phyloP scores from a whole-genome alignment of 2,113 vertebrate species.

The Cololabis saira region DNA sequence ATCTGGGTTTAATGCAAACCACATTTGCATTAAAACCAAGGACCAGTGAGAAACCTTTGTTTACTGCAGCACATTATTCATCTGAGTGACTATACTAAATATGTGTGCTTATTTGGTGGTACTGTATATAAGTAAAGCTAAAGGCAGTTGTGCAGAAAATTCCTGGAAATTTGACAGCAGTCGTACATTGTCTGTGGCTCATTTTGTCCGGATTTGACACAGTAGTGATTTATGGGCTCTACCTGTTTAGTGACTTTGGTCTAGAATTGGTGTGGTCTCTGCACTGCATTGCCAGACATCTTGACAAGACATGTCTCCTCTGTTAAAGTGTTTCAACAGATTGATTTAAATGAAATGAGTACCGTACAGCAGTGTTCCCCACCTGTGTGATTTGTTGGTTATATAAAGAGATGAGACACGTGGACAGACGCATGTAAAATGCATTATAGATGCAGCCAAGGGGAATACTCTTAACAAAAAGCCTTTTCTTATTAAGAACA shows the following conservation, averaged over 20 bases:
- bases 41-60: conserved; percentile 17
- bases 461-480: conserved; percentile 31
- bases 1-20: conserved; percentile 72
- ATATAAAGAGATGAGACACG: conserved; percentile 20
- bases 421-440: conserved; percentile 25
- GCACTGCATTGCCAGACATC: conserved; percentile 32
- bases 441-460: conserved; percentile 15
- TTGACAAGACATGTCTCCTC: conserved; percentile 27
- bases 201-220: conserved; percentile 34
- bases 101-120: background rate
- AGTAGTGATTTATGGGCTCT: conserved; percentile 58
- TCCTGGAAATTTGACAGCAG: conserved; percentile 21
- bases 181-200: conserved; percentile 34
- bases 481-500: conserved; percentile 39
- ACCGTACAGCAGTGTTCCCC: conserved; percentile 15
- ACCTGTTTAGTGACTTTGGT: conserved; percentile 48
- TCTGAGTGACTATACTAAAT: conserved; percentile 8
- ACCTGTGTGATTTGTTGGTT: conserved; percentile 28
- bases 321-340: conserved; percentile 15
- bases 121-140: conserved; percentile 23
- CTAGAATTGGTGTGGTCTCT: conserved; percentile 57
- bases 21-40: conserved; percentile 59
- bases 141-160: conserved; percentile 12
- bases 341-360: background rate
- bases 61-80: conserved; percentile 24